Base-by-base conservation (phyloP, 2,797 vertebrate species). In the Odontamblyopus lacepedii region DNA sequence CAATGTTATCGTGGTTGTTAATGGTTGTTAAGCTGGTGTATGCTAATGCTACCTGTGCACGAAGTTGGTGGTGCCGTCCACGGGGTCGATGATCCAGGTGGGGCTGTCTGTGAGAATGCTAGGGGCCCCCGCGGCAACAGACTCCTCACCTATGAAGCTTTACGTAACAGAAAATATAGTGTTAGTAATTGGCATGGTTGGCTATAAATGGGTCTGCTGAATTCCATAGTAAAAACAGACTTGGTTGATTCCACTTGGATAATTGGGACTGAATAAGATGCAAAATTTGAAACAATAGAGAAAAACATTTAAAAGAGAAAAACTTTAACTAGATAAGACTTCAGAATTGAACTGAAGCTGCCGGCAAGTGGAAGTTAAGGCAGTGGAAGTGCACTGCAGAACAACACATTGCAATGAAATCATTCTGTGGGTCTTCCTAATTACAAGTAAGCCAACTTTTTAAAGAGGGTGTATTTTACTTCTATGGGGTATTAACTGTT, bases 91-190 rank as follows among this genome's bases (percentile, higher is more conserved):
- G 90, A 98, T 97, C 97, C 97, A 98, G 0, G 97, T 98, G 62
- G 97, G 96, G 65, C 85, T 88, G 80, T 97, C 93, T 0, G 96
- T 96, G n/a, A 98, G 89, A 71, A 90, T 0, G 26, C 96, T 95
- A 74, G 92, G 90, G 56, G 93, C 94, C 2, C 97, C 97, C 19
- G 96, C 96, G 35, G 97, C 96, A 65, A 98, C 97, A 0, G 97
- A 98, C 79, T 98, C 97, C 85, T 98, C 97, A 3, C 96, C 97
- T 0, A 98, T 98, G 83, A 98, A 98, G 85, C 97, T 98, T 82
- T 27, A 64, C 7, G 26, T 4, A 44, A 11, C 5, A 23, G 11
- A 41, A 15, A 44, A 15, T 41, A 13, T 12, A 1, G 11, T 27
- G 55, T 18, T 18, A 53, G 18, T 51, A 6, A 9, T 7, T 8